Evolutionary conservation across 2,888 invertebrate genomes (phyloP).

Genomic region (Eretmocerus hayati): DNA sequence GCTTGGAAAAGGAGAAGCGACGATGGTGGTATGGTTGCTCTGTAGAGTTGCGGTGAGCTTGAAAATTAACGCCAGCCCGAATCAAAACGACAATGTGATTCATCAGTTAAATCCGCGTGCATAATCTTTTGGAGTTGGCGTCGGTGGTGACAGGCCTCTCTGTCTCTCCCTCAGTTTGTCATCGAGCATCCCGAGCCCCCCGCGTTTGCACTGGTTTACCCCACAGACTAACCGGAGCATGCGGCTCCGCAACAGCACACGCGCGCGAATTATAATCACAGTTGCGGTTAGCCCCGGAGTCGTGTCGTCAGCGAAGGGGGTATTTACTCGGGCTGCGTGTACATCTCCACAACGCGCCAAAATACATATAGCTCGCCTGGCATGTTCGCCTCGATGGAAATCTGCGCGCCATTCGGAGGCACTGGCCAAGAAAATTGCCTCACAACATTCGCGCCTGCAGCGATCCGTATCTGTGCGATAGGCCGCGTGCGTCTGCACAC

Average conservation of each 20-base stretch:
- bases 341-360: too few relatives aligned
- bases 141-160: conserved; percentile 23
- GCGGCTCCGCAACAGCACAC: conserved; percentile 1
- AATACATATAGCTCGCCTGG: conserved; percentile 8
- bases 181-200: too few relatives aligned
- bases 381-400: conserved; percentile 43
- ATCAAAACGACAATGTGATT: conserved; percentile 49
- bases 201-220: too few relatives aligned
- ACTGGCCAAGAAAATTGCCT: conserved; percentile 49
- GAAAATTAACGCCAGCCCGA: conserved; percentile 47
- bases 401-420: conserved; percentile 45
- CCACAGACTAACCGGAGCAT: too few relatives aligned
- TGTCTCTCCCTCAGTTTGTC: too few relatives aligned
- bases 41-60: conserved; percentile 11
- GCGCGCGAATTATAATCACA: conserved; percentile 46
- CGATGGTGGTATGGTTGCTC: too few relatives aligned
- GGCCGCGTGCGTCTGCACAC: background rate
- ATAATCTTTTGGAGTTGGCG: conserved; percentile 44
- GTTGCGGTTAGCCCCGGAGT: conserved; percentile 42
- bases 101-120: conserved; percentile 49
- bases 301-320: conserved; percentile 24
- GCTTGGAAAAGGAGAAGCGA: too few relatives aligned
- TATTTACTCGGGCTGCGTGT: conserved; percentile 31
- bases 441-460: conserved; percentile 44
- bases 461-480: background rate